Evolutionary conservation across 2,113 vertebrate genomes (phyloP).

Genomic region (Oncorhynchus clarkii): DNA sequence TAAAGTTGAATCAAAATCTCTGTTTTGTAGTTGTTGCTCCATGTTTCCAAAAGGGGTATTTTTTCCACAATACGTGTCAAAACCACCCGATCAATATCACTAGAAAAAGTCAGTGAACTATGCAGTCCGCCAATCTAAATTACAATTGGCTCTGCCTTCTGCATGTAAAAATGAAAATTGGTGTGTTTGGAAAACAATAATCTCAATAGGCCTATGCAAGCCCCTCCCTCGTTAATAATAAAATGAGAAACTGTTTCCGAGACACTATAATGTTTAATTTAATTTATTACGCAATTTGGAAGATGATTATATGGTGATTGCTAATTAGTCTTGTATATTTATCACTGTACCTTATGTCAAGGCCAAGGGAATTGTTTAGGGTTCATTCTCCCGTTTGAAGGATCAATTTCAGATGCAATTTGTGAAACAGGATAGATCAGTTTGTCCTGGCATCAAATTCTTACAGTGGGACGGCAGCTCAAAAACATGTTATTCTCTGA

Average conservation of each 20-base stretch:
- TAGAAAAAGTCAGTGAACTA: conserved; percentile 12
- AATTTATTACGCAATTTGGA: conserved; percentile 97
- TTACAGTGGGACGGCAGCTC: conserved; percentile 46
- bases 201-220: conserved; percentile 67
- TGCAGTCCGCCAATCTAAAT: conserved; percentile 15
- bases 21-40: no score
- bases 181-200: conserved; percentile 68
- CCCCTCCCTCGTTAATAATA: conserved; percentile 88
- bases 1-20: no score
- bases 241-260: conserved; percentile 88
- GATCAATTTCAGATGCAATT: conserved; percentile 96
- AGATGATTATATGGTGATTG: conserved; percentile 99
- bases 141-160: conserved; percentile 23
- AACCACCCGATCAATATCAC: background rate
- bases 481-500: conserved; percentile 69
- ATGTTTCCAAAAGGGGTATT: no score
- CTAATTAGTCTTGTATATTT: conserved; percentile 99
- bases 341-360: conserved; percentile 98
- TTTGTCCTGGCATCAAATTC: conserved; percentile 85
- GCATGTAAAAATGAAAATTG: conserved; percentile 50
- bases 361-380: conserved; percentile 93
- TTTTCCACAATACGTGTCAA: background rate
- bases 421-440: conserved; percentile 88
- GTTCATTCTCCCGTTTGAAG: conserved; percentile 94
- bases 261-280: conserved; percentile 93